Base-by-base conservation (phyloP, 37 sponge, comb jelly and placozoan genomes). In the Halisarca cf. caerulea region DNA sequence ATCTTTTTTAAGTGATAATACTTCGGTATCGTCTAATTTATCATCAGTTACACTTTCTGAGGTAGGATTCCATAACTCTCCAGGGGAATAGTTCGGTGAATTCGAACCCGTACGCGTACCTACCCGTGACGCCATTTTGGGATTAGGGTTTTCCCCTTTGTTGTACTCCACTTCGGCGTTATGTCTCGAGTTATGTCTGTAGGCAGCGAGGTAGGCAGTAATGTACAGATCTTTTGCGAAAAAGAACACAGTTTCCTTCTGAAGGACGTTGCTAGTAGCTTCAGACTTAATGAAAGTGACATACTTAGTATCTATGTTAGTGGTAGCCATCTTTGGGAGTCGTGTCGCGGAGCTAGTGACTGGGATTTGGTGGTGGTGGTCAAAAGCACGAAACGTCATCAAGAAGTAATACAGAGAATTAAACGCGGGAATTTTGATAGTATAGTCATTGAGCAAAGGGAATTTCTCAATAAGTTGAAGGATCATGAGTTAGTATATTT, bases 281-380 rank as follows among this genome's bases (percentile, higher is more conserved):
- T 92, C 57, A 81, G 43, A 23, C 74, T 88, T 18, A 37, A 77
- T 0, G 58, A 82, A 17, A 37, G 60, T 6, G 86, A 92, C 1
- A 83, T 92, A 0, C 75, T 88, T 33, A 80, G 55, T 30, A 80
- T 86, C 0, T 89, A 83, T 35, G 78, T 92, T 18, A 81, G 71
- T 2, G 93, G 93, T 40, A 92, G 93, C 58, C 93, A 89, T 64
- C 21, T 92, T 23, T 92, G 89, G 93, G 78, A 80, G 37, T 86
- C 93, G 9, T 89, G 86, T 35, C 81, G 44, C 38, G 70, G 59
- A 35, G 14, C 58, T 41, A 89, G 89, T 57, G 93, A 92, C 72
- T 92, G 89, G 89, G 93, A 92, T 45, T 51, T 92, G 75, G 84
- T 89, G 9, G 35, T 92, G 0, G 73, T 92, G 0, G 68, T 69